Evolutionary conservation across 2,113 vertebrate genomes (phyloP).

Genomic region (Vulpes vulpes): DNA sequence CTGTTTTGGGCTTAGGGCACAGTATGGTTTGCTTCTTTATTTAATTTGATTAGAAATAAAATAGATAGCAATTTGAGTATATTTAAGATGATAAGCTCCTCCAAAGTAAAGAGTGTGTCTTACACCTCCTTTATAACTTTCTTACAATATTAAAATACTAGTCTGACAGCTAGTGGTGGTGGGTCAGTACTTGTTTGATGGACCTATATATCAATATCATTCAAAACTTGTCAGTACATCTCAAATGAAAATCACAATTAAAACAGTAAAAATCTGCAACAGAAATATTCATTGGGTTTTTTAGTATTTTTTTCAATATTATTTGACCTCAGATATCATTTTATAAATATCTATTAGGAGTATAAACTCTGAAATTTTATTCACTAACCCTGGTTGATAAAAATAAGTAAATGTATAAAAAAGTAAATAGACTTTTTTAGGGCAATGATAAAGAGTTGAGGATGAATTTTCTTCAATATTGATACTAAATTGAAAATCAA

Average conservation of each 20-base stretch:
- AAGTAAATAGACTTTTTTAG: conserved; percentile 43
- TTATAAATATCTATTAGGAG: conserved; percentile 29
- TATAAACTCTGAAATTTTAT: conserved; percentile 49
- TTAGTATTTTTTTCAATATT: not conserved
- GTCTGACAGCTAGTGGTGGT: not conserved
- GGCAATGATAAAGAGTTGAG: conserved; percentile 65
- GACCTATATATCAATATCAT: not conserved
- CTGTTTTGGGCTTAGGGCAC: not conserved
- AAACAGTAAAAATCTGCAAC: not conserved
- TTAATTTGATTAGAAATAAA: conserved; percentile 34
- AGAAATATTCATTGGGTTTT: not conserved
- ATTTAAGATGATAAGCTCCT: not conserved
- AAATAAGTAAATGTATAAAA: conserved; percentile 64
- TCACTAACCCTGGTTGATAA: conserved; percentile 45
- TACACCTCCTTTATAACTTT: not conserved
- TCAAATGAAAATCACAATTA: not conserved
- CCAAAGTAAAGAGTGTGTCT: not conserved
- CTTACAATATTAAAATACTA: not conserved
- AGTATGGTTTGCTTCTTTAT: not conserved
- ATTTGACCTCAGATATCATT: not conserved
- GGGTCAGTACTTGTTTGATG: not conserved
- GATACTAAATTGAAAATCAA: conserved; percentile 74
- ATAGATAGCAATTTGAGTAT: not conserved
- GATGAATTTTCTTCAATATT: conserved; percentile 67
- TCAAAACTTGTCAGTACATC: not conserved